Conservation (phyloP, 2,113 vertebrate genomes). For the Rissa tridactyla region DNA sequence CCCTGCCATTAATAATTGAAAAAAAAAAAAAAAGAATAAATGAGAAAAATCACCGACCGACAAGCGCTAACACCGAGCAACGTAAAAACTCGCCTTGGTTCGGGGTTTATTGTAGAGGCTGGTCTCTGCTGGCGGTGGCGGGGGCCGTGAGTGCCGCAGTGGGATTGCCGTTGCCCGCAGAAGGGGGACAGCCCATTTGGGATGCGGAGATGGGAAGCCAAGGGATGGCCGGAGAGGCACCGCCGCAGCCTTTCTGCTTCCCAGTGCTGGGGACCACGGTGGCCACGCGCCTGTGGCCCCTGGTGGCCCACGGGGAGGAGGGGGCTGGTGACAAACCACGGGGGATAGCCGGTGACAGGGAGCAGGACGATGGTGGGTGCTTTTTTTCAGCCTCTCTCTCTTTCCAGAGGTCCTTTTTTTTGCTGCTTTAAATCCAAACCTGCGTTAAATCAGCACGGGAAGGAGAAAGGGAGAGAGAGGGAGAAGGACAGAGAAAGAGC, state of each 20-base stretch:
- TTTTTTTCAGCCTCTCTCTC: neutral
- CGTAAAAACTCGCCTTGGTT: fast-evolving
- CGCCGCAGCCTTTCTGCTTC: fast-evolving
- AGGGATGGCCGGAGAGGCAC: neutral
- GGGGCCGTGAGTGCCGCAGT: fast-evolving
- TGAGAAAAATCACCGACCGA: neutral
- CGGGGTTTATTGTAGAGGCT: neutral
- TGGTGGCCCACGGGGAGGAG: neutral
- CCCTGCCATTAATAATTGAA: neutral
- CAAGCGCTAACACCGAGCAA: fast-evolving
- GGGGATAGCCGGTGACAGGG: fast-evolving
- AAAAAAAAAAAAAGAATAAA: neutral
- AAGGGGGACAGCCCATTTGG: neutral
- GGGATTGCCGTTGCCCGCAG: fast-evolving
- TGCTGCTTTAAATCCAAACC: neutral
- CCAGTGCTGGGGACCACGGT: fast-evolving
- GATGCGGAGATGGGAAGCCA: neutral
- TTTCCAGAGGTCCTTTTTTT: neutral
- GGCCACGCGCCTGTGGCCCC: neutral
- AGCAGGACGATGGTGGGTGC: fast-evolving
- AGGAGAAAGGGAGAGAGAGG: neutral
- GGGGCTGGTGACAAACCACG: neutral
- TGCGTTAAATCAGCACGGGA: fast-evolving
- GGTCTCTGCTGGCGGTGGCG: neutral
- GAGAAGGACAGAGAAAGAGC: neutral